Base-by-base conservation (phyloP, 2,888 invertebrate genomes). In the Halocaridina rubra region DNA sequence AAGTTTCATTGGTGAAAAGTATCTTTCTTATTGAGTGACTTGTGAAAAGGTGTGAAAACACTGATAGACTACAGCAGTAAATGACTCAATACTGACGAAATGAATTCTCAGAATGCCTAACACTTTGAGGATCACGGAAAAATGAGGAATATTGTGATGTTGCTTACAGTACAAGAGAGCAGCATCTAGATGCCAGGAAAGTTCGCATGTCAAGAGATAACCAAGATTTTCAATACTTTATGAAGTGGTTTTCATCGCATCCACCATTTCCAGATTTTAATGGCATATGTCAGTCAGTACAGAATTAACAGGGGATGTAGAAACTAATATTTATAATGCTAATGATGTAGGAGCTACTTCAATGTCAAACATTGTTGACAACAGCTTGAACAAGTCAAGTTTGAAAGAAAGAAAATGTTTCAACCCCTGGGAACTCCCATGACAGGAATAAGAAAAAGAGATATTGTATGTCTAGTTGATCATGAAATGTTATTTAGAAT, bases 191-290 rank as follows among this genome's bases (percentile, higher is more conserved):
- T n/a, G n/a, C 61, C 61, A 61, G 61, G n/a, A 61, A 61, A n/a
- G n/a, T n/a, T 61, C 24, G 61, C 24, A 10, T 61, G 7, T 61
- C n/a, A 61, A 61, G n/a, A 61, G 10, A 61, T n/a, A 61, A 22
- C 61, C 61, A 61, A 19, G 61, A 22, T n/a, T n/a, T 61, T 61
- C 61, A 61, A n/a, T n/a, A 61, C 24, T 61, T 61, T 61, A n/a
- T 61, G n/a, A n/a, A 61, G 61, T 61, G 61, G 61, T 61, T 61
- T n/a, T 61, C 61, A 61, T 61, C 61, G 10, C 61, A 61, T n/a
- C 61, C 61, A 61, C n/a, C 24, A 61, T 61, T n/a, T 61, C 8
- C n/a, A 61, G 24, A 19, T 61, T 61, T 61, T 61, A n/a, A 61
- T 61, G n/a, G 7, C 7, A 61, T 61, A 61, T 7, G 61, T 61